Evolutionary conservation across 2,888 invertebrate species (phyloP).

Genomic region (Malthinus flaveolus): DNA sequence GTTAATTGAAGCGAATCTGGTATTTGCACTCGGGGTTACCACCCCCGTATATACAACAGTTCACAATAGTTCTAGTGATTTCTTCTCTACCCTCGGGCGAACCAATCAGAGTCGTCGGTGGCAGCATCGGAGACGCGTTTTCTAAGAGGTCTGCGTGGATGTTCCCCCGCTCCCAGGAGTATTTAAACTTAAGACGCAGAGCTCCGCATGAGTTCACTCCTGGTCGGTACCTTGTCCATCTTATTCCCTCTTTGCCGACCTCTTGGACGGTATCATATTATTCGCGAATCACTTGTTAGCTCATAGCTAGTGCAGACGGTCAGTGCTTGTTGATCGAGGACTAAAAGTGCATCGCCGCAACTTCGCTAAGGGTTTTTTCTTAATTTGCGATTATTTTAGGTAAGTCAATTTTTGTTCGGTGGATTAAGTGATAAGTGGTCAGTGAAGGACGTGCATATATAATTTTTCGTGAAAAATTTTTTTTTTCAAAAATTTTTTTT

Average conservation of each 20-base stretch:
- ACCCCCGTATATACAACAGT: slow-evolving; percentile 32
- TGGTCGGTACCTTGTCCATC: slow-evolving; percentile 52
- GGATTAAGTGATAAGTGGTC: slow-evolving; percentile 17
- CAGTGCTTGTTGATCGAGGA: slow-evolving; percentile 20
- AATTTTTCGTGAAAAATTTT: too few species aligned
- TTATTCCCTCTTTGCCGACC: slow-evolving; percentile 29
- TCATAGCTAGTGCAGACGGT: slow-evolving; percentile 24
- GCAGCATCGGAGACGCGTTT: slow-evolving; percentile 63
- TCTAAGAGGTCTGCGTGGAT: slow-evolving; percentile 63
- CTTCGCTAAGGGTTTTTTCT: slow-evolving; percentile 17
- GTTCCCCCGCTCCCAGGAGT: slow-evolving; percentile 62
- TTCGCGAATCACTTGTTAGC: slow-evolving; percentile 24
- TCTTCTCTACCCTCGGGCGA: slow-evolving; percentile 53
- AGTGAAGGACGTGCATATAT: slow-evolving; percentile 7
- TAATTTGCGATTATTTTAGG: slow-evolving; percentile 11
- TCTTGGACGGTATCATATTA: slow-evolving; percentile 25
- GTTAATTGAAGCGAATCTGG: slow-evolving; percentile 40
- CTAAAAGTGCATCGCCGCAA: slow-evolving; percentile 22
- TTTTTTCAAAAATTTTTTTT: neutral
- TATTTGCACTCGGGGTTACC: slow-evolving; percentile 55
- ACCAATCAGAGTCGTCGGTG: slow-evolving; percentile 56
- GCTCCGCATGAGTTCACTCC: slow-evolving; percentile 64
- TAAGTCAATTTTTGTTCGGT: too few species aligned
- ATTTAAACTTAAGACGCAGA: slow-evolving; percentile 64
- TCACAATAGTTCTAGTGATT: slow-evolving; percentile 47